phyloP scores from a whole-genome alignment of 2,888 invertebrate species.

The Actias luna region DNA sequence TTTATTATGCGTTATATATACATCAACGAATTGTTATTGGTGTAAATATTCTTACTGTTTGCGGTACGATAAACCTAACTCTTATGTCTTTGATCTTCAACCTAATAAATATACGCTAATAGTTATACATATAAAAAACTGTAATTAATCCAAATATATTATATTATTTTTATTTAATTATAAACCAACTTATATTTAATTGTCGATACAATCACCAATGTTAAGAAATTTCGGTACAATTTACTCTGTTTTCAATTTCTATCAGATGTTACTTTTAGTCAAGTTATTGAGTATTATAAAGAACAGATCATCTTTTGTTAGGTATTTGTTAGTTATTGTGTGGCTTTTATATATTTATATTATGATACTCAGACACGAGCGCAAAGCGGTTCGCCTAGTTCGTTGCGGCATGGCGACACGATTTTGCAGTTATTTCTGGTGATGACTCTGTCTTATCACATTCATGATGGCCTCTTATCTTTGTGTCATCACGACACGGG shows the following conservation, averaged over 20 bases:
- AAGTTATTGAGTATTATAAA: too few species aligned
- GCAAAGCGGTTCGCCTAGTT: slow-evolving; percentile 22
- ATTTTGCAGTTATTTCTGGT: slow-evolving; percentile 8
- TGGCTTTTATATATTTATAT: too few species aligned
- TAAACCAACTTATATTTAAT: too few species aligned
- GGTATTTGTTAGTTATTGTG: too few species aligned
- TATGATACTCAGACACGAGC: slow-evolving; percentile 5
- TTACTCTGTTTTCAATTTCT: too few species aligned
- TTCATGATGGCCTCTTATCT: slow-evolving; percentile 2
- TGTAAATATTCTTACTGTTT: background rate
- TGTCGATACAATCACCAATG: too few species aligned
- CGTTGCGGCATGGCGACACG: slow-evolving; percentile 14
- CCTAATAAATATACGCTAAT: background rate
- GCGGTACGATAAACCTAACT: background rate
- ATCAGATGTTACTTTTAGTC: too few species aligned
- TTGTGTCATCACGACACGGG: slow-evolving; percentile 5
- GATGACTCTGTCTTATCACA: slow-evolving; percentile 7
- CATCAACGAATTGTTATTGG: background rate
- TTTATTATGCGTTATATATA: background rate
- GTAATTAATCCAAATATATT: too few species aligned
- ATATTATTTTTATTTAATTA: too few species aligned
- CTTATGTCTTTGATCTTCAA: background rate
- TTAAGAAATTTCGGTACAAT: too few species aligned
- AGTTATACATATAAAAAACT: too few species aligned
- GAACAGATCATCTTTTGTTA: too few species aligned